These are phyloP conservation scores for Spongilla lacustris DNA, from an alignment of 37 sponge, comb jelly and placozoan genomes.

Conservation along the genomic window DNA sequence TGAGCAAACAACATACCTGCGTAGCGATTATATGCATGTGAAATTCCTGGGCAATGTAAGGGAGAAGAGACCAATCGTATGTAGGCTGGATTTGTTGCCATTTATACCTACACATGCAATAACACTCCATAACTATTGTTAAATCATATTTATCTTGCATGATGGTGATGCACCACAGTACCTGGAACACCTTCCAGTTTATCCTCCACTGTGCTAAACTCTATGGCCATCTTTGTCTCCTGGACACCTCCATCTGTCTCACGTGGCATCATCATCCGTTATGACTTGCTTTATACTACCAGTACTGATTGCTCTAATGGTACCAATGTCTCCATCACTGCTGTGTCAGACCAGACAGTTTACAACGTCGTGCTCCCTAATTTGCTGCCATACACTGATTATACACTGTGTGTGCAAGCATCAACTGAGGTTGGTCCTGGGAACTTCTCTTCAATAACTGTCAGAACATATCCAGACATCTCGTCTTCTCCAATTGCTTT, in stretches of 20 bases:
- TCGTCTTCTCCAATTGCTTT: not conserved
- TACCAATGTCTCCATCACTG: not conserved
- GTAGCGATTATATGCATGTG: too few species aligned
- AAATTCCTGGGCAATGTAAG: too few species aligned
- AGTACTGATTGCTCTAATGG: not conserved
- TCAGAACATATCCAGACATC: not conserved
- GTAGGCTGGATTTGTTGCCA: too few species aligned
- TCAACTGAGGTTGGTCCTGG: conserved; percentile 43
- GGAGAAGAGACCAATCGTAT: too few species aligned
- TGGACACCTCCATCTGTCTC: not conserved
- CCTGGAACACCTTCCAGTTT: too few species aligned
- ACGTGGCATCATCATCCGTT: conserved; percentile 9
- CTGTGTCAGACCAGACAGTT: not conserved
- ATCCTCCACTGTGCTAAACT: too few species aligned
- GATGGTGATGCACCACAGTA: too few species aligned
- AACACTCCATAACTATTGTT: too few species aligned
- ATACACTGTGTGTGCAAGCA: conserved; percentile 33
- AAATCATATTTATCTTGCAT: too few species aligned
- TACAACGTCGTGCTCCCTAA: not conserved
- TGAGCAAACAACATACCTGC: too few species aligned
- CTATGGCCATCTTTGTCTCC: not conserved
- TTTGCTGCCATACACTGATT: conserved; percentile 35
- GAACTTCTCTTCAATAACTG: not conserved
- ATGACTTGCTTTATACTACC: not conserved
- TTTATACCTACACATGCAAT: too few species aligned